These are phyloP conservation scores for Anabas testudineus DNA, from an alignment of 2,797 vertebrate genomes.

Conservation along the genomic window DNA sequence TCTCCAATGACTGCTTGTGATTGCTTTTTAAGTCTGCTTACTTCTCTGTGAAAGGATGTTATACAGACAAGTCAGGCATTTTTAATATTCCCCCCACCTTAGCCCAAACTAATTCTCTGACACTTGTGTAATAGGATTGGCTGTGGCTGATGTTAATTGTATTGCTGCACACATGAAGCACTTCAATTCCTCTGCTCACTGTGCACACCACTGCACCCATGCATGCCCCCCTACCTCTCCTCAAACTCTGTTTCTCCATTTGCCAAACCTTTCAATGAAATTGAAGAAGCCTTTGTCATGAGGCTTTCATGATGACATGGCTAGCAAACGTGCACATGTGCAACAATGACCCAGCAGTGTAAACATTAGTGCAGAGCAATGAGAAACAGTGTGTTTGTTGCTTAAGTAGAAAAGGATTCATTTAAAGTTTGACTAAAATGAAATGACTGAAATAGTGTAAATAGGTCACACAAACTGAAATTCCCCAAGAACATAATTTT, in stretches of 20 bases:
- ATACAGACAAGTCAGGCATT: slow-evolving; percentile 78
- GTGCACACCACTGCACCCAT: slow-evolving; percentile 19
- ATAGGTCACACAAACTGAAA: background rate
- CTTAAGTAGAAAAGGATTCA: no score
- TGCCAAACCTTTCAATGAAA: slow-evolving; percentile 50
- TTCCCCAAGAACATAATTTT: background rate
- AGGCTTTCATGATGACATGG: slow-evolving; percentile 4
- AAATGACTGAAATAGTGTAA: background rate
- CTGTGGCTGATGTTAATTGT: slow-evolving; percentile 82
- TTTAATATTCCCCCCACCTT: slow-evolving; percentile 69
- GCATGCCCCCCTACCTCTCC: slow-evolving; percentile 6
- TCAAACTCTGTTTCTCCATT: slow-evolving; percentile 21
- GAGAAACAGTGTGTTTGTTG: background rate
- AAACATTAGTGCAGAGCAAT: background rate
- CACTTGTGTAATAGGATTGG: slow-evolving; percentile 84
- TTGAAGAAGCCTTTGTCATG: slow-evolving; percentile 37
- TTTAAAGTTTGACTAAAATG: background rate
- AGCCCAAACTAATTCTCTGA: slow-evolving; percentile 74
- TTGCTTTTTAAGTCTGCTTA: slow-evolving; percentile 83
- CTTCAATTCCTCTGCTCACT: slow-evolving; percentile 76
- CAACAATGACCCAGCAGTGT: slow-evolving; percentile 1
- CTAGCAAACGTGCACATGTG: background rate
- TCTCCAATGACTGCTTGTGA: slow-evolving; percentile 78
- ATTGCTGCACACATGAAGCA: slow-evolving; percentile 67
- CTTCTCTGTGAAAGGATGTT: slow-evolving; percentile 77